phyloP scores from a whole-genome alignment of 2,113 vertebrate genomes.

The Coptodon bakossiorum region DNA sequence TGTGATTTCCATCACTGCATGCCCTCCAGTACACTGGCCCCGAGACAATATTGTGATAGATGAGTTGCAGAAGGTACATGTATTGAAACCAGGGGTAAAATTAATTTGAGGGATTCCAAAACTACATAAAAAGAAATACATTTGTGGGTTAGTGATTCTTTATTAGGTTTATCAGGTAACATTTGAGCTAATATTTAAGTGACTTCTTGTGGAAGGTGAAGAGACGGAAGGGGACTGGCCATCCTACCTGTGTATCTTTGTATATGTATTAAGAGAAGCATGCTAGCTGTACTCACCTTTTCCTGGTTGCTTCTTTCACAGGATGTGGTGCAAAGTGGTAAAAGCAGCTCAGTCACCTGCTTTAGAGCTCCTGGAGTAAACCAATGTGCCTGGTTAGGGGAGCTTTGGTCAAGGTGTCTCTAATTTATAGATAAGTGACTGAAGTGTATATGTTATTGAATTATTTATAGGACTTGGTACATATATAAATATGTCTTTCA shows the following conservation, averaged over 20 bases:
- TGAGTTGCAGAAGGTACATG: neutral
- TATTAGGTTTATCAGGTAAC: neutral
- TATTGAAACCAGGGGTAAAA: neutral
- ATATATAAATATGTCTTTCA: accelerated
- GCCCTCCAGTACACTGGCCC: neutral
- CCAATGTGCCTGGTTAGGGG: neutral
- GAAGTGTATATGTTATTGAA: neutral
- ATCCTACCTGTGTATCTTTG: neutral
- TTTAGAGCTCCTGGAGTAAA: neutral
- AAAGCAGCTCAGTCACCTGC: neutral
- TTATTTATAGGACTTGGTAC: neutral
- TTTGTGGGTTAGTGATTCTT: neutral
- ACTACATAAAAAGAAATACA: neutral
- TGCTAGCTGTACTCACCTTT: neutral
- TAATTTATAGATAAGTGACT: neutral
- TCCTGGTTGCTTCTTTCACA: accelerated
- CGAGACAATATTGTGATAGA: neutral
- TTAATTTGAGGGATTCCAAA: neutral
- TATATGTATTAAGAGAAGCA: neutral
- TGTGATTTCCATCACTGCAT: neutral
- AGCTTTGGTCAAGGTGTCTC: neutral
- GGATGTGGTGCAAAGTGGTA: neutral
- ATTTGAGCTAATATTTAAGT: neutral
- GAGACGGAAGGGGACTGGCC: neutral
- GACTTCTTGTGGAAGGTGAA: neutral